Conservation (phyloP, 2,888 invertebrate species). For the Tinea trinotella region DNA sequence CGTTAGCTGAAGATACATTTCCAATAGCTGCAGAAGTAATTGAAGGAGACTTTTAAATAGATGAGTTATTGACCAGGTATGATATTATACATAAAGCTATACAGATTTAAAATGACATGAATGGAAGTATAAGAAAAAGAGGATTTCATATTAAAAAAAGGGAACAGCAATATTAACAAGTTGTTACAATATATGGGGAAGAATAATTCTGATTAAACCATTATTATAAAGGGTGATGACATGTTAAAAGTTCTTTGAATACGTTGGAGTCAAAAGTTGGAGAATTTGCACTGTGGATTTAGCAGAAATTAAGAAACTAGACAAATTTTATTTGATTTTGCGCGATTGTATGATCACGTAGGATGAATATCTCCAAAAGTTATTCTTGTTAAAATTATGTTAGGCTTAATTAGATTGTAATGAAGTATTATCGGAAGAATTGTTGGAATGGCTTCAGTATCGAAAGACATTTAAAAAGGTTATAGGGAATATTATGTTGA, state of each 20-base stretch:
- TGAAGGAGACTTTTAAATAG: conserved; percentile 2
- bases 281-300: conserved; percentile 24
- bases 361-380: conserved; percentile 28
- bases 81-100: conserved; percentile 5
- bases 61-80: conserved; percentile 15
- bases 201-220: conserved; percentile 7
- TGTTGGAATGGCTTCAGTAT: conserved; percentile 23
- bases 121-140: not conserved
- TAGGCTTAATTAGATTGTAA: conserved; percentile 23
- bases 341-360: conserved; percentile 28
- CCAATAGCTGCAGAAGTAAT: conserved; percentile 22
- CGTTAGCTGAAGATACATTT: conserved; percentile 21
- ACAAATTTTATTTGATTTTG: conserved; percentile 26
- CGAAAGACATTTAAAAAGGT: conserved; percentile 19
- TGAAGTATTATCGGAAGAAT: conserved; percentile 20
- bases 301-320: conserved; percentile 20
- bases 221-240: conserved; percentile 22
- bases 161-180: conserved; percentile 11
- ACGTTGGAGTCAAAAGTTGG: conserved; percentile 25
- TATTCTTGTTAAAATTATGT: conserved; percentile 24
- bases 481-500: conserved; percentile 21
- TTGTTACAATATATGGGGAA: conserved; percentile 4
- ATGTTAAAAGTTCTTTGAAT: conserved; percentile 27
- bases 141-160: conserved; percentile 18
- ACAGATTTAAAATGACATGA: conserved; percentile 4